Percentiles rank a stretch among this genome's conserved stretches.
These are phyloP conservation scores for Betta splendens DNA, from an alignment of 2,797 vertebrate genomes.

Conservation along the genomic window DNA sequence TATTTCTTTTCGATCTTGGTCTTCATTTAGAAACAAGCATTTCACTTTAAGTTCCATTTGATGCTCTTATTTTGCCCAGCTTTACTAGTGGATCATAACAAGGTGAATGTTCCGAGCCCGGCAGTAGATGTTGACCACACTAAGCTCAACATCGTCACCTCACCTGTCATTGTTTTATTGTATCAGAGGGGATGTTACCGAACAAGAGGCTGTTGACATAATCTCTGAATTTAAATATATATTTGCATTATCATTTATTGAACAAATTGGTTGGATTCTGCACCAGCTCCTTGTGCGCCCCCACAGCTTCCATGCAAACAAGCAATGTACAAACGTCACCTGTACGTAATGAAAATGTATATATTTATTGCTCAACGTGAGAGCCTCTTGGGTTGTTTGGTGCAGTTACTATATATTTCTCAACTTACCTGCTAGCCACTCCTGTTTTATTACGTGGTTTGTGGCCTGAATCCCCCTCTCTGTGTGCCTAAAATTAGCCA, in stretches of 20 bases:
- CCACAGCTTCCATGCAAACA: constrained; percentile 52
- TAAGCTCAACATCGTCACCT: constrained; percentile 12
- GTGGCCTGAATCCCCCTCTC: constrained; percentile 76
- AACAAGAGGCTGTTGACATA: constrained; percentile 42
- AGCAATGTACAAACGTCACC: constrained; percentile 66
- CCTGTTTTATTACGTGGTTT: constrained; percentile 79
- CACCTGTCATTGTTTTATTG: constrained; percentile 37
- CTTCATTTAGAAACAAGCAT: constrained; percentile 60
- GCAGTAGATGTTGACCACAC: constrained; percentile 45
- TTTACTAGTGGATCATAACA: constrained; percentile 28
- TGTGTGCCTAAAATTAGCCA: constrained; percentile 86
- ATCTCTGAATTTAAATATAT: constrained; percentile 17
- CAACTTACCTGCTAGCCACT: constrained; percentile 72
- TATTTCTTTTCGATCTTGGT: constrained; percentile 29
- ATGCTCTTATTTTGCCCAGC: constrained; percentile 19
- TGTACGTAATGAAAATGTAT: constrained; percentile 68
- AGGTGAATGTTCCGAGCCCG: constrained; percentile 47
- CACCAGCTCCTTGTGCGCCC: constrained; percentile 67
- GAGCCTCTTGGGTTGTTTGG: constrained; percentile 69
- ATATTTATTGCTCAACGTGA: constrained; percentile 70
- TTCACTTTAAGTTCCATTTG: constrained; percentile 38
- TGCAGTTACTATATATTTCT: constrained; percentile 69
- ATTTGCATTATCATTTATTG: constrained; percentile 30
- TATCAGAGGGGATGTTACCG: constrained; percentile 35
- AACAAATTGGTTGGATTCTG: constrained; percentile 69